Conservation (phyloP, 2,113 vertebrate species). For the Merops nubicus region DNA sequence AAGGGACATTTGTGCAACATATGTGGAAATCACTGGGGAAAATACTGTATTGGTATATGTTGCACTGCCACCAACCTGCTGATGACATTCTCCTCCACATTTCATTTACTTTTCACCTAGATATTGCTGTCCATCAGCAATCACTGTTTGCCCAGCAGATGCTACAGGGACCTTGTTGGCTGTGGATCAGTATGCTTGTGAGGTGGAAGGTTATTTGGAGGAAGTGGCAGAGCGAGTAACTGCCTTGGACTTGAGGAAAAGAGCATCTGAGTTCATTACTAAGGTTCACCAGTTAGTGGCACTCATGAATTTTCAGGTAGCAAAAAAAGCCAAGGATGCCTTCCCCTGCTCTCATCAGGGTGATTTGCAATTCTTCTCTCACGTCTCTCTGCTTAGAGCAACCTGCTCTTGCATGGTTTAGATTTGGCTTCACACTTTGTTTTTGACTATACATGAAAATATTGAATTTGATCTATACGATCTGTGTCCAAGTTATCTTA, state of each 20-base stretch:
- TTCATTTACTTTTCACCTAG: not conserved
- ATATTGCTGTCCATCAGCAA: not conserved
- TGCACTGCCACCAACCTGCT: not conserved
- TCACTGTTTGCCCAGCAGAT: not conserved
- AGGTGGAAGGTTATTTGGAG: not conserved
- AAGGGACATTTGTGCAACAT: not conserved
- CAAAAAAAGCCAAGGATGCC: not conserved
- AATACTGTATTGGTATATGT: not conserved
- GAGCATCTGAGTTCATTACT: not conserved
- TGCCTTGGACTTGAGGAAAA: not conserved
- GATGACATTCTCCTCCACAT: not conserved
- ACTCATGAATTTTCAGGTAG: slow-evolving; percentile 5
- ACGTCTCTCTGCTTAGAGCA: not conserved
- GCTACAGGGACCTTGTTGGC: not conserved
- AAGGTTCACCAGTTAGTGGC: not conserved
- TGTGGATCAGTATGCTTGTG: not conserved
- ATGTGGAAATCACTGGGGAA: not conserved
- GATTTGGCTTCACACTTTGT: not conserved
- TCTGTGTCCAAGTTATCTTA: not conserved
- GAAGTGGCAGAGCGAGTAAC: not conserved
- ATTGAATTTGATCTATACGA: not conserved
- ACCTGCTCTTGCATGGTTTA: not conserved
- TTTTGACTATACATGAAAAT: not conserved
- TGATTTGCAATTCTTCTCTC: not conserved
- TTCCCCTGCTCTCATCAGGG: not conserved